Evolutionary conservation across 1,140 invertebrate species (phyloP).

Genomic region (Drosophila sechellia): DNA sequence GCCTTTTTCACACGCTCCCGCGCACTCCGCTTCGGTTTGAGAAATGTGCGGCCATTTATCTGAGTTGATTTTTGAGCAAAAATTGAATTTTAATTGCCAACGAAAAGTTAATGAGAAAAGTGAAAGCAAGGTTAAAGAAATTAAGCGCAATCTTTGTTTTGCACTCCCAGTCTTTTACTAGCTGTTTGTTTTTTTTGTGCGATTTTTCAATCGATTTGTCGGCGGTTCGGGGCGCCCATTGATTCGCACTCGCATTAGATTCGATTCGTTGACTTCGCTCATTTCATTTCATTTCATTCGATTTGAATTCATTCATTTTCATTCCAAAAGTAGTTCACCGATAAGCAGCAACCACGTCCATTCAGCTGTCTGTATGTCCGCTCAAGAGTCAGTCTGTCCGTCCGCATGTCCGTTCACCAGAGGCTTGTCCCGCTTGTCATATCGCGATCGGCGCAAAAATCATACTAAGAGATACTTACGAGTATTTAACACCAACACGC

Average conservation of each 20-base stretch:
- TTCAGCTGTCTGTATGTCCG: constrained; percentile 30
- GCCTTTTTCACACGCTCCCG: constrained; percentile 77
- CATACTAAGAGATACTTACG: constrained; percentile 62
- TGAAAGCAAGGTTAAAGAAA: constrained; percentile 83
- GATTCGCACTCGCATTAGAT: constrained; percentile 49
- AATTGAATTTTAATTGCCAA: constrained; percentile 83
- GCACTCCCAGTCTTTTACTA: background rate
- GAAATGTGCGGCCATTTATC: constrained; percentile 73
- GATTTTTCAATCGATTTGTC: constrained; percentile 74
- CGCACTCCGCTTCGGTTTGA: constrained; percentile 42
- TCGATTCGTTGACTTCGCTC: constrained; percentile 41
- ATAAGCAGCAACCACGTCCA: constrained; percentile 51
- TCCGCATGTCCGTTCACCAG: constrained; percentile 13
- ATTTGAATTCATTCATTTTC: constrained; percentile 60
- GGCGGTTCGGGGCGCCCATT: constrained; percentile 44
- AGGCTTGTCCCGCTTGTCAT: constrained; percentile 52
- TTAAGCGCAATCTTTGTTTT: constrained; percentile 59
- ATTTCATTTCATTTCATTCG: constrained; percentile 36
- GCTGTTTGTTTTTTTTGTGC: constrained; percentile 40
- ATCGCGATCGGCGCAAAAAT: constrained; percentile 69
- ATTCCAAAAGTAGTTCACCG: constrained; percentile 73
- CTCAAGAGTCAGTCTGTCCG: constrained; percentile 21
- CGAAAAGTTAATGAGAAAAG: constrained; percentile 83
- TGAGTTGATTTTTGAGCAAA: constrained; percentile 54
- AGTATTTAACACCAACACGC: constrained; percentile 72